Percentiles rank a stretch among this genome's conserved stretches.
Conservation (phyloP, 37 sponge, comb jelly and placozoan genomes). For the Hormiphora californensis region DNA sequence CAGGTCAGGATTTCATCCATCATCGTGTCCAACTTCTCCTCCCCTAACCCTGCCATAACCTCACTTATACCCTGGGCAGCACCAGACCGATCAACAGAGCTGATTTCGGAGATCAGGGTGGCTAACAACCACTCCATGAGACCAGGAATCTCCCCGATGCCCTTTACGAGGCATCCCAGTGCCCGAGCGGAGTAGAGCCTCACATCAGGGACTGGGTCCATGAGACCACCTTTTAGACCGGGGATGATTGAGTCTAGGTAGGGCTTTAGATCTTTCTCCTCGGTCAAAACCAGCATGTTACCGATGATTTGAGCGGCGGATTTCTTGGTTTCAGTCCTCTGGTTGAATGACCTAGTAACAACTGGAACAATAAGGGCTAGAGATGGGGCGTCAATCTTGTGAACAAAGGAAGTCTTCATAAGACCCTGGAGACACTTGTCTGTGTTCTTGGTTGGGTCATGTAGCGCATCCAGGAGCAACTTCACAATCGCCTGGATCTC, state of each 20-base stretch:
- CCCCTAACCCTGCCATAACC: constrained; percentile 64
- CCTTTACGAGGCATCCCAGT: constrained; percentile 71
- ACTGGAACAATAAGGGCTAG: constrained; percentile 97
- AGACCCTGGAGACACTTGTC: constrained; percentile 74
- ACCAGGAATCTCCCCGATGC: constrained; percentile 75
- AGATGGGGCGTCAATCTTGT: constrained; percentile 93
- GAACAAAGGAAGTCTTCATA: constrained; percentile 90
- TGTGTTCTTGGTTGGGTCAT: constrained; percentile 73
- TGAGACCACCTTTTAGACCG: constrained; percentile 79
- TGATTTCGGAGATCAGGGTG: constrained; percentile 67
- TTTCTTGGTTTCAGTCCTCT: constrained; percentile 90
- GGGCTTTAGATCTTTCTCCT: constrained; percentile 88
- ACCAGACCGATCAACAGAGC: constrained; percentile 91
- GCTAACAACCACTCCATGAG: constrained; percentile 77
- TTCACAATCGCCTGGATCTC: constrained; percentile 92
- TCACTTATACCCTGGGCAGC: constrained; percentile 87
- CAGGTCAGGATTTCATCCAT: constrained; percentile 78
- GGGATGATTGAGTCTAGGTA: constrained; percentile 84
- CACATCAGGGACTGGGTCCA: constrained; percentile 95
- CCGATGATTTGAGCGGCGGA: constrained; percentile 94
- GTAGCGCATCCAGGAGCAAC: constrained; percentile 68
- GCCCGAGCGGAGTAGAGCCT: constrained; percentile 67
- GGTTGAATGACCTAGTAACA: constrained; percentile 72
- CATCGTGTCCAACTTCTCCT: constrained; percentile 60
- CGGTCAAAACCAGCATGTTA: constrained; percentile 88